Evolutionary conservation across 2,113 vertebrate genomes (phyloP).

Genomic region (Thomomys bottae): DNA sequence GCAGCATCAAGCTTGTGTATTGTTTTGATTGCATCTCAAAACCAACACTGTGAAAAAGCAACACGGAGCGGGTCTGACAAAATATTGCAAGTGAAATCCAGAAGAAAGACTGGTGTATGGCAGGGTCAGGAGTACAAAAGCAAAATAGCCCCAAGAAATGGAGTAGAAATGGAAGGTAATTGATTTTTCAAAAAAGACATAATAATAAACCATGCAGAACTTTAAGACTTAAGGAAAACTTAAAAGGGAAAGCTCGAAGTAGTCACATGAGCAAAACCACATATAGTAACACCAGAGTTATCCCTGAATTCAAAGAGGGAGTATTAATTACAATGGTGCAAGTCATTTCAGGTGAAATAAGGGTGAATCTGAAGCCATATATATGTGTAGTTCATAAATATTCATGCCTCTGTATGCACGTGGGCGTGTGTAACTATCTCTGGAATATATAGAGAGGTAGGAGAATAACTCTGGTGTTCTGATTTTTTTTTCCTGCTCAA

Average conservation of each 20-base stretch:
- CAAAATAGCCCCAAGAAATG: slow-evolving; percentile 70
- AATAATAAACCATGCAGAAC: slow-evolving; percentile 62
- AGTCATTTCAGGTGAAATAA: slow-evolving; percentile 74
- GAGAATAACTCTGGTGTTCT: slow-evolving; percentile 63
- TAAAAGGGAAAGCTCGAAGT: slow-evolving; percentile 52
- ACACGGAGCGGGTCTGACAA: slow-evolving; percentile 58
- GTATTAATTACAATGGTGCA: slow-evolving; percentile 62
- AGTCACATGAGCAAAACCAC: slow-evolving; percentile 40
- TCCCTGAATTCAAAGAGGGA: slow-evolving; percentile 61
- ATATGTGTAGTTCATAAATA: slow-evolving; percentile 59
- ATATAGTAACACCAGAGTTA: not conserved
- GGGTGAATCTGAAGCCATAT: slow-evolving; percentile 37
- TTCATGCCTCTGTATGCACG: slow-evolving; percentile 47
- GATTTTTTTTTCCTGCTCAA: slow-evolving; percentile 66
- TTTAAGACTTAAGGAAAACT: slow-evolving; percentile 65
- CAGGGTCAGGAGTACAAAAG: slow-evolving; percentile 71
- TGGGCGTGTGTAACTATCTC: slow-evolving; percentile 68
- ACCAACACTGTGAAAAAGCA: slow-evolving; percentile 59
- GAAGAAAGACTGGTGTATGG: slow-evolving; percentile 60
- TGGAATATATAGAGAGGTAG: slow-evolving; percentile 57
- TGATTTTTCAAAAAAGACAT: slow-evolving; percentile 29
- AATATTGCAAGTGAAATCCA: slow-evolving; percentile 74
- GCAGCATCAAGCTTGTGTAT: not conserved
- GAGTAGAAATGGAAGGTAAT: slow-evolving; percentile 59
- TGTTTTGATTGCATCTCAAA: slow-evolving; percentile 44